These are phyloP conservation scores for Mycteria americana DNA, from an alignment of 2,797 vertebrate genomes.

Conservation along the genomic window DNA sequence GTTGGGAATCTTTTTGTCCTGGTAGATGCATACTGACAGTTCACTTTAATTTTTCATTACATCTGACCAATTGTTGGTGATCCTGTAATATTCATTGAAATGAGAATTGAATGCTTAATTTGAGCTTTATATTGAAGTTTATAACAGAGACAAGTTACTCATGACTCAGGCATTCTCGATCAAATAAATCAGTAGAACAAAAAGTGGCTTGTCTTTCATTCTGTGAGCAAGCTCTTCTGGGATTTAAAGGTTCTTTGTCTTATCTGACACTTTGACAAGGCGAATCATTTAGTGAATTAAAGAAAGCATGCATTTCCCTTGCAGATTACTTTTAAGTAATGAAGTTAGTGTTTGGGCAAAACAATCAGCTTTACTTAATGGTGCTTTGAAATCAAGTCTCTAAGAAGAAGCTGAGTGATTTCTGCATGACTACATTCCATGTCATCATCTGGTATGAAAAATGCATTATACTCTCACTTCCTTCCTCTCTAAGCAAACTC, in stretches of 20 bases:
- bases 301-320: constrained; percentile 53
- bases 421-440: constrained; percentile 41
- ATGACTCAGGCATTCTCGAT: constrained; percentile 34
- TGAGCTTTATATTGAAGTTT: background rate
- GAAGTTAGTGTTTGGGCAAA: constrained; percentile 38
- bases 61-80: background rate
- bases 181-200: constrained; percentile 51
- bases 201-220: constrained; percentile 39
- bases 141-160: background rate
- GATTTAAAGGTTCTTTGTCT: constrained; percentile 62
- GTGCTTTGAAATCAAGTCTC: constrained; percentile 4
- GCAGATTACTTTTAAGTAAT: constrained; percentile 59
- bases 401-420: constrained; percentile 35
- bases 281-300: constrained; percentile 50
- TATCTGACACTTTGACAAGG: constrained; percentile 34
- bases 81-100: background rate
- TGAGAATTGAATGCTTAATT: background rate
- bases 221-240: constrained; percentile 10
- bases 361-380: constrained; percentile 39
- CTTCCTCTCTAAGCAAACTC: constrained; percentile 23
- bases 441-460: constrained; percentile 53
- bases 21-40: background rate
- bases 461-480: constrained; percentile 42
- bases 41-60: background rate
- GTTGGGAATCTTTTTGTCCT: background rate